Percentiles rank a stretch among this genome's conserved stretches.
phyloP scores from a whole-genome alignment of 2,888 invertebrate species.

The Agriopis marginaria region DNA sequence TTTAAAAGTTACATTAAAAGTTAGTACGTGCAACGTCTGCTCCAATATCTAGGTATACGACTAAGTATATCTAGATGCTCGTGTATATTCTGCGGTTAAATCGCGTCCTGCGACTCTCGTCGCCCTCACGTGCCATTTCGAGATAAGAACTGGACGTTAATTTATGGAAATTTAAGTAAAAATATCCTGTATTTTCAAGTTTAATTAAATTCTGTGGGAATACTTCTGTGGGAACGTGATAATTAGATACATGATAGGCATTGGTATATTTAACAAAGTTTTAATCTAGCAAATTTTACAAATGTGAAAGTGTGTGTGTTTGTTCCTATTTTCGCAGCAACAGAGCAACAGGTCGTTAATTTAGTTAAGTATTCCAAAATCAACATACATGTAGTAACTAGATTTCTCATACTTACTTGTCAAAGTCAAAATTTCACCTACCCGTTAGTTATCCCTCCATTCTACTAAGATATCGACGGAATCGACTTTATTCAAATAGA shows the following conservation, averaged over 20 bases:
- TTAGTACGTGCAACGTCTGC: conserved; percentile 49
- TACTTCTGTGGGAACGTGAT: neutral
- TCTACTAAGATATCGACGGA: too few species aligned
- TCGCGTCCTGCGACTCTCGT: conserved; percentile 13
- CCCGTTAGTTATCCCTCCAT: too few species aligned
- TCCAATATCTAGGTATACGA: conserved; percentile 33
- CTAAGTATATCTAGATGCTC: neutral
- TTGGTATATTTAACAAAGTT: too few species aligned
- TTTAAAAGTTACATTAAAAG: conserved; percentile 57
- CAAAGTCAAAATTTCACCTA: too few species aligned
- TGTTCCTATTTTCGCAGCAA: too few species aligned
- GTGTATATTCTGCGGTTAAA: conserved; percentile 21
- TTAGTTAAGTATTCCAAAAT: too few species aligned
- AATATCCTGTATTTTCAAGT: conserved; percentile 8
- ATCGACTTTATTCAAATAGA: too few species aligned
- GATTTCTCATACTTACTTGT: too few species aligned
- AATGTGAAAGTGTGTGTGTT: too few species aligned
- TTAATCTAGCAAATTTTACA: too few species aligned
- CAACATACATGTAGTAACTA: too few species aligned
- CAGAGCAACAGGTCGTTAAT: too few species aligned
- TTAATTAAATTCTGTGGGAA: conserved; percentile 13
- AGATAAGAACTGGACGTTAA: conserved; percentile 33
- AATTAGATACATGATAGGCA: neutral
- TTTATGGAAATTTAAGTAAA: conserved; percentile 22
- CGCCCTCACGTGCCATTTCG: conserved; percentile 34